These are phyloP conservation scores for Trichoplusia ni DNA, from an alignment of 1,140 invertebrate species.

Conservation along the genomic window DNA sequence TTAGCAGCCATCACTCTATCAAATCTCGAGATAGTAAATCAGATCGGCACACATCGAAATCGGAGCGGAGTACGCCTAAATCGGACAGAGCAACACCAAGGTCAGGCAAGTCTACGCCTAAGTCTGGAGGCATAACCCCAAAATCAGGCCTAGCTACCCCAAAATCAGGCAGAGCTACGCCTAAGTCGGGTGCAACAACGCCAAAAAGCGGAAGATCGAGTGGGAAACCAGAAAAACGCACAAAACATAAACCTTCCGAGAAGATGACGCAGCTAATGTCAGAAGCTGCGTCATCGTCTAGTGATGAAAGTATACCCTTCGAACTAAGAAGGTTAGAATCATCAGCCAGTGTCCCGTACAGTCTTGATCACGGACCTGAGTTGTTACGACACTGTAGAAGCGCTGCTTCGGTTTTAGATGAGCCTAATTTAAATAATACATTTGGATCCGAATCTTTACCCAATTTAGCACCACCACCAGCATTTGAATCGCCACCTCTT, in stretches of 20 bases:
- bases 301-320: conserved; percentile 78
- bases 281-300: conserved; percentile 79
- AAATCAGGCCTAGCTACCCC: conserved; percentile 70
- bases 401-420: conserved; percentile 82
- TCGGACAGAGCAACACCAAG: conserved; percentile 65
- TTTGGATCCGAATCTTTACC: conserved; percentile 84
- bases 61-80: conserved; percentile 74
- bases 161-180: conserved; percentile 70
- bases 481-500: conserved; percentile 79
- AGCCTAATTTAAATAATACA: conserved; percentile 74
- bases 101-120: conserved; percentile 71
- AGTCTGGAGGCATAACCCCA: conserved; percentile 68
- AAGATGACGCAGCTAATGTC: conserved; percentile 80
- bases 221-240: conserved; percentile 72
- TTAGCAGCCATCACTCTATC: conserved; percentile 79
- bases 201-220: conserved; percentile 75
- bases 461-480: conserved; percentile 83
- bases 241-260: conserved; percentile 78
- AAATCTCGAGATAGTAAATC: conserved; percentile 79
- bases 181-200: conserved; percentile 69
- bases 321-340: conserved; percentile 81
- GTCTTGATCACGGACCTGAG: conserved; percentile 79
- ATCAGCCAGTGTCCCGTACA: conserved; percentile 83
- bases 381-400: conserved; percentile 83
- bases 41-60: conserved; percentile 69